These are phyloP conservation scores for Danionella cerebrum DNA, from an alignment of 2,113 vertebrate genomes.

Conservation along the genomic window DNA sequence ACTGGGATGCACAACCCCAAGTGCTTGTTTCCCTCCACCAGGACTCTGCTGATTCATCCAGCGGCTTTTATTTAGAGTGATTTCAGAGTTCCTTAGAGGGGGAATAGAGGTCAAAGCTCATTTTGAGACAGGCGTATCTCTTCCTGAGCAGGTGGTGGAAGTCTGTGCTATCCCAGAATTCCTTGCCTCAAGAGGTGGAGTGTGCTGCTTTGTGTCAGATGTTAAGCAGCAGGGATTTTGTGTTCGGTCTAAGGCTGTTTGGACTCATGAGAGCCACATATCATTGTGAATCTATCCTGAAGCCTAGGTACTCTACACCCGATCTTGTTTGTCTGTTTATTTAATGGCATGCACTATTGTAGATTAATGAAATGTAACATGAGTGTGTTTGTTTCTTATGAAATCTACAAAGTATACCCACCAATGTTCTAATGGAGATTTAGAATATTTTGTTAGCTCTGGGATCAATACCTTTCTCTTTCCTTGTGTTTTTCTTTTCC, in stretches of 20 bases:
- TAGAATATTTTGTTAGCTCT: too few relatives aligned
- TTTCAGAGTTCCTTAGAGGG: neutral
- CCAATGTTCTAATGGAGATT: neutral
- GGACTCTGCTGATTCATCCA: neutral
- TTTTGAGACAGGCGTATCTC: neutral
- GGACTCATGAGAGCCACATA: neutral
- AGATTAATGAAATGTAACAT: too few relatives aligned
- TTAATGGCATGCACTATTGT: neutral
- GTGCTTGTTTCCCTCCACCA: neutral
- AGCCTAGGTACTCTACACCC: neutral
- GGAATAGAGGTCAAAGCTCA: constrained; percentile 3
- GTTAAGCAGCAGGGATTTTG: neutral
- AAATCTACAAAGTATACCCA: neutral
- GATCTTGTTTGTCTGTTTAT: neutral
- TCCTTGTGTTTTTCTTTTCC: too few relatives aligned
- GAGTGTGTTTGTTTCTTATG: neutral
- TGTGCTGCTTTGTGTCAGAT: neutral
- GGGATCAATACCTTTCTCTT: too few relatives aligned
- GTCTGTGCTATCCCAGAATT: neutral
- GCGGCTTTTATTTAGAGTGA: neutral
- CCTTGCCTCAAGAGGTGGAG: neutral
- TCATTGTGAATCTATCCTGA: neutral
- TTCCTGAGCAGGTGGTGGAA: neutral
- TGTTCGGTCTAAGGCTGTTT: neutral
- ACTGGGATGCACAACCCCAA: too few relatives aligned